Conservation (phyloP, 1,140 invertebrate species). For the Pollicipes pollicipes region DNA sequence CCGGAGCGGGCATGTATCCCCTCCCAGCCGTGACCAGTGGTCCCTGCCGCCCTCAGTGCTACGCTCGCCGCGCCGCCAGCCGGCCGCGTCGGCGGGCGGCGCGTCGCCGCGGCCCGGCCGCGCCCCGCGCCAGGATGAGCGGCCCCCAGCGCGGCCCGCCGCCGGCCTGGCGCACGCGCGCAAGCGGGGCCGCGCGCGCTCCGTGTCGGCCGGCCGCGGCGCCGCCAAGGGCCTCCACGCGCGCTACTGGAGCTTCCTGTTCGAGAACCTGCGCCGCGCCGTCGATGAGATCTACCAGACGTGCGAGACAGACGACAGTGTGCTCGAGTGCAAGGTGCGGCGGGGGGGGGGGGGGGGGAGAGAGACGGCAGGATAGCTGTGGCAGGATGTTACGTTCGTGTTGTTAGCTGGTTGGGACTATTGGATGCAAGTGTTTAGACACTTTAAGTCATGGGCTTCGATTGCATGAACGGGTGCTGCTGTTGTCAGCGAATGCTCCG, state of each 20-base stretch:
- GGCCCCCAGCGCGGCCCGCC: not conserved
- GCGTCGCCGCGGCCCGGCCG: no score
- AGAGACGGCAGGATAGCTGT: not conserved
- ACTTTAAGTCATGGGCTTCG: not conserved
- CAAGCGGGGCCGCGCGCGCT: not conserved
- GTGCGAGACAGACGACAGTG: conserved; percentile 43
- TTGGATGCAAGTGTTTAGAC: not conserved
- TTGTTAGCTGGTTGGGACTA: not conserved
- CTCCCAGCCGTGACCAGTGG: not conserved
- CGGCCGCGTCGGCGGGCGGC: not conserved
- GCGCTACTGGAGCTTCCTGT: conserved; percentile 82
- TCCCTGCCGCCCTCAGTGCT: not conserved
- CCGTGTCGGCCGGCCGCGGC: not conserved
- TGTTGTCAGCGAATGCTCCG: no score
- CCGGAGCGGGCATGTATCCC: no score
- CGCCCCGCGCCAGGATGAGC: not conserved
- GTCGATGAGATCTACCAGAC: conserved; percentile 51
- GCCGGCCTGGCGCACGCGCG: not conserved
- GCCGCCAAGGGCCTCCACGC: conserved; percentile 9
- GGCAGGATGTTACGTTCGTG: not conserved
- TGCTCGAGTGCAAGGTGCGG: conserved; percentile 40
- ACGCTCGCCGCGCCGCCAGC: not conserved
- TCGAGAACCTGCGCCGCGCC: conserved; percentile 79
- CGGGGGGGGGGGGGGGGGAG: not conserved
- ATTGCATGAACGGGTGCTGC: not conserved